Conservation (phyloP, 2,113 vertebrate species). For the Rynchops niger region DNA sequence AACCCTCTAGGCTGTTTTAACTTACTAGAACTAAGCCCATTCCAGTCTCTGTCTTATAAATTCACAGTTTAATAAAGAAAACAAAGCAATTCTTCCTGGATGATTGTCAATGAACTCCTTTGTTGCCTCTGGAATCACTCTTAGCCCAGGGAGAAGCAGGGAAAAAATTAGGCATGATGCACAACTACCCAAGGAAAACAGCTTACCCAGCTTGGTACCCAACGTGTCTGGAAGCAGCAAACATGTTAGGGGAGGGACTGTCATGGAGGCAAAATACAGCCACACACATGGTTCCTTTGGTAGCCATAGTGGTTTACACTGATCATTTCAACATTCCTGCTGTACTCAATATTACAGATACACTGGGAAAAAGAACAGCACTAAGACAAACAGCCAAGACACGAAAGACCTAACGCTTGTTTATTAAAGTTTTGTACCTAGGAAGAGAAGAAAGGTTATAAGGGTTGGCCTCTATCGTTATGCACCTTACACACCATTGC, state of each 20-base stretch:
- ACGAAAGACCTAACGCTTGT: background rate
- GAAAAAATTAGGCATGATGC: background rate
- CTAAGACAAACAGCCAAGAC: background rate
- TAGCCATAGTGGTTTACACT: background rate
- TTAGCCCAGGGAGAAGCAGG: background rate
- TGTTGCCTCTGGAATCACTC: conserved; percentile 20
- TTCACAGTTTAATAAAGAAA: conserved; percentile 48
- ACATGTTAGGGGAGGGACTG: accelerated
- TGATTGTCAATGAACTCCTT: conserved; percentile 17
- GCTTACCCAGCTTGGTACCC: background rate
- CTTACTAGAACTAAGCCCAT: conserved; percentile 28
- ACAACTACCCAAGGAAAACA: background rate
- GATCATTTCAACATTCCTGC: background rate
- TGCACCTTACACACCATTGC: accelerated
- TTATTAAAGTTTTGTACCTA: background rate
- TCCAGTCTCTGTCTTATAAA: conserved; percentile 9
- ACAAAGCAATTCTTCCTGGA: conserved; percentile 34
- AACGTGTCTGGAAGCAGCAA: background rate
- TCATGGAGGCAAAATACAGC: background rate
- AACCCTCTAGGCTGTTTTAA: conserved; percentile 32
- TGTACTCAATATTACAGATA: background rate
- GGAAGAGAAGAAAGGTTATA: background rate
- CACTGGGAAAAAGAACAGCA: background rate
- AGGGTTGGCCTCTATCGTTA: accelerated
- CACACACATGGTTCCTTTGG: background rate